Evolutionary conservation across 2,888 invertebrate genomes (phyloP).

Genomic region (Kuschelorhynchus macadamiae): DNA sequence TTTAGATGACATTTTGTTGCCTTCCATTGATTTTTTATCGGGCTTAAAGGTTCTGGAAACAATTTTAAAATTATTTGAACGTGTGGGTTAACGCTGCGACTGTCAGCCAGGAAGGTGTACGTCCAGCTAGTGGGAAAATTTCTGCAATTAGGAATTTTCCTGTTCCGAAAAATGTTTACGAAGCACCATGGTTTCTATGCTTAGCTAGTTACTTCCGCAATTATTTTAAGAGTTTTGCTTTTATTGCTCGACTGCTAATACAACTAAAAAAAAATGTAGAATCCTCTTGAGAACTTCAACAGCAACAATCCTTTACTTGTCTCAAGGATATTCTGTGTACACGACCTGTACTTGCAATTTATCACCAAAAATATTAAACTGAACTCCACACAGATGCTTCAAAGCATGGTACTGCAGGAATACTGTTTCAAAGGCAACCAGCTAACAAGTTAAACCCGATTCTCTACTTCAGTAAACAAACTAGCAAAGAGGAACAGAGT

Average conservation of each 20-base stretch:
- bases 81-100: constrained; percentile 16
- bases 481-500: too few species aligned
- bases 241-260: constrained; percentile 53
- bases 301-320: too few species aligned
- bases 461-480: too few species aligned
- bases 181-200: constrained; percentile 18
- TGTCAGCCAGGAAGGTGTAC: constrained; percentile 3
- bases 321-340: too few species aligned
- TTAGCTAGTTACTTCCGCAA: constrained; percentile 16
- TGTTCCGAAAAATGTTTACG: constrained; percentile 15
- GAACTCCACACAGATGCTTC: too few species aligned
- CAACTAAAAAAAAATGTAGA: constrained; percentile 49
- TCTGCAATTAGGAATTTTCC: constrained; percentile 1
- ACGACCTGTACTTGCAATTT: too few species aligned
- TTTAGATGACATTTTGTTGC: constrained; percentile 39
- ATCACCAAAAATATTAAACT: too few species aligned
- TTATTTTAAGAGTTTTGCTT: constrained; percentile 34
- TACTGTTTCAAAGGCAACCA: too few species aligned
- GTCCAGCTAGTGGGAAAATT: constrained; percentile 2
- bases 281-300: too few species aligned
- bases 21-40: background rate
- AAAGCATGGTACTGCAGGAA: too few species aligned
- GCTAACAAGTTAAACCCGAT: too few species aligned
- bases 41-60: background rate
- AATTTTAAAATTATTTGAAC: constrained; percentile 26